These are phyloP conservation scores for Parapsyche elsis DNA, from an alignment of 1,140 invertebrate species.

Conservation along the genomic window DNA sequence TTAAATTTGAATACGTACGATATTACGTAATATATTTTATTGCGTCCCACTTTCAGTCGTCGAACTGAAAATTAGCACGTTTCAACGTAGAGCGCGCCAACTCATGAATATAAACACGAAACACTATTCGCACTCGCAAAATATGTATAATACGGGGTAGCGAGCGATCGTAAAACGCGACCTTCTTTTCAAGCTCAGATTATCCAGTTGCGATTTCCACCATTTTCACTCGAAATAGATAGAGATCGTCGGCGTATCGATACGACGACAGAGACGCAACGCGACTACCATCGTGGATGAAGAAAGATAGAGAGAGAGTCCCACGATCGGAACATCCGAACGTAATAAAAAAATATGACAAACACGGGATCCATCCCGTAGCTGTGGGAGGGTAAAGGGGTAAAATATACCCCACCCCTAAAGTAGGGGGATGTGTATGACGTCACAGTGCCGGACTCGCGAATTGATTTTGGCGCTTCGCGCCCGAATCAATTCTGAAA, in stretches of 20 bases:
- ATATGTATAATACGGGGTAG: not conserved
- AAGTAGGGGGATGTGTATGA: no score
- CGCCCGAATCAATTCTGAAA: slow-evolving; percentile 28
- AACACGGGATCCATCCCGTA: not conserved
- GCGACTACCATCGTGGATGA: not conserved
- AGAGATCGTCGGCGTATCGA: not conserved
- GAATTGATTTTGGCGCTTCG: slow-evolving; percentile 26
- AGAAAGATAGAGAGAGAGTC: not conserved
- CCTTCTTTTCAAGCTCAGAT: not conserved
- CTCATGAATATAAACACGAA: no score
- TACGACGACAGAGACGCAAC: not conserved
- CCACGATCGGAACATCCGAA: not conserved
- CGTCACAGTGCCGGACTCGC: not conserved
- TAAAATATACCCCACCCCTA: no score
- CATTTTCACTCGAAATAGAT: not conserved
- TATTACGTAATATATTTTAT: no score
- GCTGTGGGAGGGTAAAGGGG: not conserved
- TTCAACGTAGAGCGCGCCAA: no score
- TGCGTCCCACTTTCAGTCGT: no score
- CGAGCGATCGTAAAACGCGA: not conserved
- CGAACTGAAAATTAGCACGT: no score
- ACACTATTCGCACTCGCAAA: no score
- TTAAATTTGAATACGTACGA: no score
- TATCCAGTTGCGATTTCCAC: not conserved
- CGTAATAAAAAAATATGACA: slow-evolving; percentile 1